Evolutionary conservation across 1,140 invertebrate species (phyloP), one percentile per base, ranked within the genome.

Genomic region (Lucilia sericata): DNA sequence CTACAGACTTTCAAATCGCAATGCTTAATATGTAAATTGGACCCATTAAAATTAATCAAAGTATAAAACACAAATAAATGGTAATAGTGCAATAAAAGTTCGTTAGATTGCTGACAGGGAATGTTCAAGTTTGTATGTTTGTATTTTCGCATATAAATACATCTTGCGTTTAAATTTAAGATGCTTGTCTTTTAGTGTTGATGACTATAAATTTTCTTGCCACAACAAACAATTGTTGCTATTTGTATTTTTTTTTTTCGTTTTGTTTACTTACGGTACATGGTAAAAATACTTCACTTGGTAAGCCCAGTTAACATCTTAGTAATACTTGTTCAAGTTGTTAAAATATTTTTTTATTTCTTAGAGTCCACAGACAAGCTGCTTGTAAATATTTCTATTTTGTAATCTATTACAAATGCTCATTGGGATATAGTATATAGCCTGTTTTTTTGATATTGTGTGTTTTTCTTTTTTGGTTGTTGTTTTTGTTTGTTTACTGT

Each of bases 141-240:
- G 5, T 42, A 42, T 42, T 42, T 42, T 42, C 42, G 5, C 42
- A 42, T 10, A 42, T 42, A 42, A 42, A 42, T 55, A 17, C 17
- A 55, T 55, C 9, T 55, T 55, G 51, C 14, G 51, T 55, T 55
- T 12, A 55, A 55, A 10, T 55, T 55, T 55, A 55, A 55, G 51
- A 55, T 55, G 51, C 51, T 55, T 55, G 51, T 55, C 51, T 55
- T n/a, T 55, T 14, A 12, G 42, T 55, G 51, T 14, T 55, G 51
- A 55, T 55, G 51, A 55, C 51, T 55, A 55, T 55, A 55, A 55
- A 55, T 55, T 55, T 55, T 55, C 51, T 55, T 55, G 17, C 51
- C 9, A 55, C 51, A 55, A 55, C 51, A 55, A 14, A 55, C 13
- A 55, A 55, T 55, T 55, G 51, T 55, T 55, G 51, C 51, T 55